phyloP scores from a whole-genome alignment of 2,113 vertebrate genomes.

The Pterophyllum scalare region DNA sequence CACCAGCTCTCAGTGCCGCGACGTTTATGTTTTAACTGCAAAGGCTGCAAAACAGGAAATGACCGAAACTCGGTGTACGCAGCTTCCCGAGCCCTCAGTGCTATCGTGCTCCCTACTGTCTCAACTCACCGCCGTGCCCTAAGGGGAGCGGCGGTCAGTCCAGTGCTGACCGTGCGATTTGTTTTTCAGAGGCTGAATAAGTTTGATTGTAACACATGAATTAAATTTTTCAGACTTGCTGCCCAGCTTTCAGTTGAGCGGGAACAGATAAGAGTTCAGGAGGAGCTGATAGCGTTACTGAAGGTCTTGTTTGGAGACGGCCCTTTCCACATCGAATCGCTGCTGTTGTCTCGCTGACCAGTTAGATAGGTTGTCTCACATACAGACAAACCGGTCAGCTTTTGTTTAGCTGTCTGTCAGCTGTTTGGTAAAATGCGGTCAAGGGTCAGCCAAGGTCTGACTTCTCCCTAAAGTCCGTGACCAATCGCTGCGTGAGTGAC shows the following conservation, averaged over 20 bases:
- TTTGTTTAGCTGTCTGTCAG: conserved; percentile 25
- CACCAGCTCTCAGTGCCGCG: neutral
- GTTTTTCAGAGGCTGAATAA: neutral
- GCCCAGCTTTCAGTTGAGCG: neutral
- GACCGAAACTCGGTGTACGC: neutral
- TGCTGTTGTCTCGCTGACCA: neutral
- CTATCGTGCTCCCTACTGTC: neutral
- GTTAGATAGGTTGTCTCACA: neutral
- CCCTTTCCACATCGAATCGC: neutral
- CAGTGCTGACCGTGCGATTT: neutral
- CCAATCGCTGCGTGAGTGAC: conserved; percentile 12
- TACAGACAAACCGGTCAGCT: conserved; percentile 28
- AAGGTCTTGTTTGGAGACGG: neutral
- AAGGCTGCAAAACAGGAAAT: neutral
- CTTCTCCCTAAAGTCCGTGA: neutral
- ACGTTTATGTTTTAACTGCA: neutral
- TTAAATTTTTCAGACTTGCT: neutral
- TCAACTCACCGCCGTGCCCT: neutral
- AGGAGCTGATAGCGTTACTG: neutral
- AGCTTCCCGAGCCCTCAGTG: neutral
- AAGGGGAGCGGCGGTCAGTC: neutral
- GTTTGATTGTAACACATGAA: neutral
- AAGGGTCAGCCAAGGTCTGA: conserved; percentile 31
- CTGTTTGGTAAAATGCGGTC: conserved; percentile 28
- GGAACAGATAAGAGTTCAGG: neutral